phyloP scores from a whole-genome alignment of 2,113 vertebrate species.

The Phylloscopus trochilus region DNA sequence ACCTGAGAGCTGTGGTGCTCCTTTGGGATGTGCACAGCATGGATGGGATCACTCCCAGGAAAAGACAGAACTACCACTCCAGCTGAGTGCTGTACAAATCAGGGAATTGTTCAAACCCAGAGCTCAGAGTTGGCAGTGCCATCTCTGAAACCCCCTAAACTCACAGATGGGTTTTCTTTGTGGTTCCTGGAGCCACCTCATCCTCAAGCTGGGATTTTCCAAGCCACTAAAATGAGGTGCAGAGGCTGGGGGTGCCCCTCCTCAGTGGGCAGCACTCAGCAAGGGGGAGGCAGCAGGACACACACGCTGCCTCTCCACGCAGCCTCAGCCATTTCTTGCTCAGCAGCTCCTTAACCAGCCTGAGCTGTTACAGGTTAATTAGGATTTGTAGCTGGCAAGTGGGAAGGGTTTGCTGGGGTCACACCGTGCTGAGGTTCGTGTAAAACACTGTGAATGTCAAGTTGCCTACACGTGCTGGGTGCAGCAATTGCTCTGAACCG shows the following conservation, averaged over 20 bases:
- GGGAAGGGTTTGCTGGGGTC: neutral
- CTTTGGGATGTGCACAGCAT: too few relatives aligned
- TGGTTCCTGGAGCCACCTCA: neutral
- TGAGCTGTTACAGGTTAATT: neutral
- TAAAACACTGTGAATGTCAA: rapidly evolving
- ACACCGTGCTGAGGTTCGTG: rapidly evolving
- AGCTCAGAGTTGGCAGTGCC: too few relatives aligned
- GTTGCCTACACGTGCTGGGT: neutral
- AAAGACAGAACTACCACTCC: too few relatives aligned
- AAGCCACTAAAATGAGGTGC: neutral
- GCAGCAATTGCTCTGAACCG: rapidly evolving
- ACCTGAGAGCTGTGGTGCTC: too few relatives aligned
- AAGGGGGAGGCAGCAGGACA: neutral
- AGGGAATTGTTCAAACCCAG: too few relatives aligned
- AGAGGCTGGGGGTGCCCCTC: neutral
- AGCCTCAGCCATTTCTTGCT: neutral
- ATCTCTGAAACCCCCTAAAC: too few relatives aligned
- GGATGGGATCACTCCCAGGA: too few relatives aligned
- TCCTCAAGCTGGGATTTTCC: neutral
- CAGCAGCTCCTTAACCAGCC: neutral
- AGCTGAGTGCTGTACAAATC: too few relatives aligned
- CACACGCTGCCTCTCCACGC: rapidly evolving
- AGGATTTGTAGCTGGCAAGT: neutral
- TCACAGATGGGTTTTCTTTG: neutral
- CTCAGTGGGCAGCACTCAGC: neutral